phyloP scores from a whole-genome alignment of 2,113 vertebrate genomes.

The Apus apus region DNA sequence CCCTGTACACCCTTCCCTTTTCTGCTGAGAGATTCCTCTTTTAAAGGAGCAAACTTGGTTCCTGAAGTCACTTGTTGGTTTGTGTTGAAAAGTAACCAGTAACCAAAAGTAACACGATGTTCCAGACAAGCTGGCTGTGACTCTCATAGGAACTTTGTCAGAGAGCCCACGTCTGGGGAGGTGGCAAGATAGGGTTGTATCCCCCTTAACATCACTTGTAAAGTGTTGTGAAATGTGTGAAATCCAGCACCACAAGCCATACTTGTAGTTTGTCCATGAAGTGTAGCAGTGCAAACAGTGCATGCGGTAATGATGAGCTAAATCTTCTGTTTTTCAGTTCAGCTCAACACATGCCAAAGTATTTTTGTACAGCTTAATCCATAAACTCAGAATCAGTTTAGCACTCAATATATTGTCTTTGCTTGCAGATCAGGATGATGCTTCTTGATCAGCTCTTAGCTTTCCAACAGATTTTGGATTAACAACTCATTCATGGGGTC shows the following conservation, averaged over 20 bases:
- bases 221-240: neutral
- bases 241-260: neutral
- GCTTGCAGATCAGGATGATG: neutral
- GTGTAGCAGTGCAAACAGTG: neutral
- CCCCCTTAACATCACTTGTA: neutral
- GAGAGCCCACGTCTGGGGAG: neutral
- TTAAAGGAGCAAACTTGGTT: rapidly evolving
- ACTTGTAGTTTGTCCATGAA: neutral
- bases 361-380: neutral
- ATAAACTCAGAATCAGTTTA: neutral
- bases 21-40: neutral
- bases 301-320: neutral
- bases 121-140: neutral
- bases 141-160: neutral
- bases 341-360: rapidly evolving
- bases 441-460: neutral
- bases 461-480: neutral
- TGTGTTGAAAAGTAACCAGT: neutral
- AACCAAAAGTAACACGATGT: rapidly evolving
- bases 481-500: neutral
- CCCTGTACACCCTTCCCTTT: neutral
- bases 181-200: neutral
- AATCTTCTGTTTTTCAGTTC: neutral
- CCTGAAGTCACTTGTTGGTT: neutral
- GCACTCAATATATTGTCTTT: neutral